Evolutionary conservation across 2,888 invertebrate genomes (phyloP), one percentile per base, ranked within the genome.

Genomic region (Lasius fuliginosus): DNA sequence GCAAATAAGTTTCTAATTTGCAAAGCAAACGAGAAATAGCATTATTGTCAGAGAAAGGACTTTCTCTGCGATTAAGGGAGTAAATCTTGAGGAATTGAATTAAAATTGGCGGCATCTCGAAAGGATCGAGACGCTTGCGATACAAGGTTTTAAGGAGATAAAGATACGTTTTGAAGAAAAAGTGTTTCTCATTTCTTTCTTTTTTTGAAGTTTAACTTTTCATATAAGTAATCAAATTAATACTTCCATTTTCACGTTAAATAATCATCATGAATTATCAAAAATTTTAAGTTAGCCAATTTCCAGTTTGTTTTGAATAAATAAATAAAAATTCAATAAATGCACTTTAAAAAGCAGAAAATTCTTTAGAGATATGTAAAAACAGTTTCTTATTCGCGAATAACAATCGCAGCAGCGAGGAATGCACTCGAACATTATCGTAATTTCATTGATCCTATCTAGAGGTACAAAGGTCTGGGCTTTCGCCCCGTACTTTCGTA

Each of bases 11-110:
- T 65, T 65, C 27, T 36, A 53, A 53, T 36, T 77, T 56, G 77
- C 64, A 64, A 67, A 77, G 56, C 56, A 27, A 67, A 56, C 67
- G 77, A 67, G 77, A 67, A 77, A 67, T 67, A 56, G 67, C 56
- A 42, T 77, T 67, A 67, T 27, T 56, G 53, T 67, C 53, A 23
- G 56, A 56, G 40, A 15, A n/a, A 53, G 67, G 15, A 67, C 67
- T 56, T 77, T 77, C 56, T 77, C 67, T 30, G 56, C 53, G 30
- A 58, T 56, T 56, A 42, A 27, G 42, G 42, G 77, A 67, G 42
- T 77, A 77, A 56, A 77, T 36, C 77, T 67, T 56, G 67, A 27
- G 56, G 53, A 56, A 76, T 67, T 67, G 56, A 56, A 77, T 77
- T 77, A 77, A 67, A 67, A 77, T 67, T 77, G 30, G 4, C 18